phyloP scores from a whole-genome alignment of 2,797 vertebrate genomes.

The Pempheris klunzingeri region DNA sequence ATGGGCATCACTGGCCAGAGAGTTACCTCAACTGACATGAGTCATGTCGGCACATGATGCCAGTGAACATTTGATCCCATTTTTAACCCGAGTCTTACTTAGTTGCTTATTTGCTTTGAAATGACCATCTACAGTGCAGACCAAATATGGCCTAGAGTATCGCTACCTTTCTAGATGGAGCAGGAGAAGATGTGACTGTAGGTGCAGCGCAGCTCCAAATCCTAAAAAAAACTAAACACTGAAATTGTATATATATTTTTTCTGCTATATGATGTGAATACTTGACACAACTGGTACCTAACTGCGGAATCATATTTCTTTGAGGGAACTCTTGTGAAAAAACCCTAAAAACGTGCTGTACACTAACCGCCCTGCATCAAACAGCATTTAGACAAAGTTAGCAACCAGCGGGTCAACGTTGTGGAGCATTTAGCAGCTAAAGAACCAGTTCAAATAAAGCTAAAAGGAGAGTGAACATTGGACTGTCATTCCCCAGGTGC shows the following conservation, averaged over 20 bases:
- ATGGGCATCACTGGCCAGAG: neutral
- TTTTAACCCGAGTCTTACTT: neutral
- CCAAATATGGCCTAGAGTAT: neutral
- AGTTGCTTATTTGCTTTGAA: slow-evolving; percentile 10
- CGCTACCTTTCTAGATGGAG: neutral
- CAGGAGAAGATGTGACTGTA: neutral
- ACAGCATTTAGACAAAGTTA: too few relatives aligned
- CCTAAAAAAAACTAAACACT: neutral
- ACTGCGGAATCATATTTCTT: neutral
- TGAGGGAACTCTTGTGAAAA: too few relatives aligned
- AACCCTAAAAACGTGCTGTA: too few relatives aligned
- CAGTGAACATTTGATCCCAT: slow-evolving; percentile 15
- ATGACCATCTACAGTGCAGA: neutral
- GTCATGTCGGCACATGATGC: neutral
- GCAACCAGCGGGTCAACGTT: too few relatives aligned
- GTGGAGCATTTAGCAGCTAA: too few relatives aligned
- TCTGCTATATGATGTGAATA: neutral
- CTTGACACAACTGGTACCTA: neutral
- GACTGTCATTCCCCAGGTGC: too few relatives aligned
- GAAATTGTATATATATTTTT: neutral
- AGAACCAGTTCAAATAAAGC: too few relatives aligned
- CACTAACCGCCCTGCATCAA: too few relatives aligned
- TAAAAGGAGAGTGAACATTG: neutral
- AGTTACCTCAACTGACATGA: slow-evolving; percentile 8
- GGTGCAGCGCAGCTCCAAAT: neutral